Evolutionary conservation across 37 sponge, comb jelly and placozoan genomes (phyloP), one percentile per base, ranked within the genome.

Genomic region (Theonella swinhoei): DNA sequence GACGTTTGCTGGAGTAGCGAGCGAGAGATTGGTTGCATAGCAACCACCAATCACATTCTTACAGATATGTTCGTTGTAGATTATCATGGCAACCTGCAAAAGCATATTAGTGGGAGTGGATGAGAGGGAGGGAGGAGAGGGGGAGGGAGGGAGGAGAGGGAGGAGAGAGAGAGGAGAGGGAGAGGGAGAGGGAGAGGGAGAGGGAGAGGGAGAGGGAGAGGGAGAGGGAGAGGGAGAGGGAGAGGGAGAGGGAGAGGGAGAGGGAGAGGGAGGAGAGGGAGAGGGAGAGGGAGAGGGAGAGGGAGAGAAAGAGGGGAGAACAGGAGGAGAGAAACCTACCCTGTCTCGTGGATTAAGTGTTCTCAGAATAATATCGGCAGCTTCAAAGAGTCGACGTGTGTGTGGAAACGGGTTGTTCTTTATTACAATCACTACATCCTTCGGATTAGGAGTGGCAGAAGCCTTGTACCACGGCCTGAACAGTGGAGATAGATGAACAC

Each of bases 391-490:
- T 60, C 64, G 42, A 22, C 22, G 14, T 26, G 32, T n/a, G 30
- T 28, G 29, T 58, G 37, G 61, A 25, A 72, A 62, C 37, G 9
- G 4, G 30, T 62, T 72, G 39, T 72, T 82, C 74, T 82, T 62
- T 32, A 87, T 29, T 3, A 87, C 67, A 39, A 87, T 41, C 1
- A 87, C 82, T 29, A 87, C 67, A 60, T 87, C 88, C 26, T 80
- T 81, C 7, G 82, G 82, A 11, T 80, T 69, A 22, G 82, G 82
- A 1, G 80, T 81, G 11, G 88, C 81, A 39, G 86, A 72, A 22
- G 86, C 78, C 30, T 68, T 78, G 62, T 85, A 85, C 86, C 86
- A 85, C 25, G 86, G 86, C 38, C 86, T 85, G 72, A 2, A 80
- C 1, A 24, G 77, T 25, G 32, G 33, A 1, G 8, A 5, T 33